Evolutionary conservation across 2,888 invertebrate species (phyloP).

Genomic region (Zaprionus bogoriensis): DNA sequence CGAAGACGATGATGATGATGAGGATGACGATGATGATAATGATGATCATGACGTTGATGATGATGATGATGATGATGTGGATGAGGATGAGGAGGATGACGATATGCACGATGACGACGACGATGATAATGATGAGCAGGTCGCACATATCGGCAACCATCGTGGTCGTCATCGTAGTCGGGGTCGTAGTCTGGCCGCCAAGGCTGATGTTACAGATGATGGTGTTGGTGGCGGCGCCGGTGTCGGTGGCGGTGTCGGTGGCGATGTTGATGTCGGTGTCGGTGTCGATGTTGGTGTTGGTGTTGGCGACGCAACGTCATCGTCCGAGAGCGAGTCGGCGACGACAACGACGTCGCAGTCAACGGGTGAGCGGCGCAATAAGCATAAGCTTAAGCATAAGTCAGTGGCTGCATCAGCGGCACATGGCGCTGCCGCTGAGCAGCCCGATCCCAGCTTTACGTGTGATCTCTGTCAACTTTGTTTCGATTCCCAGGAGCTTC

Average conservation of each 20-base stretch:
- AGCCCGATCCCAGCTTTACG: slow-evolving; percentile 73
- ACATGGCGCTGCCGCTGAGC: slow-evolving; percentile 52
- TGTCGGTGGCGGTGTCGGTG: slow-evolving; percentile 44
- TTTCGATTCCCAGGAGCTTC: slow-evolving; percentile 81
- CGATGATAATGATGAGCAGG: slow-evolving; percentile 45
- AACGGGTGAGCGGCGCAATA: slow-evolving; percentile 68
- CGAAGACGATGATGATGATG: slow-evolving; percentile 41
- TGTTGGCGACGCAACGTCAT: slow-evolving; percentile 43
- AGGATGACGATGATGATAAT: slow-evolving; percentile 43
- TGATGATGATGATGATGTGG: slow-evolving; percentile 42
- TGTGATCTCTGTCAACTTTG: slow-evolving; percentile 83
- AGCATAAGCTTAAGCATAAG: slow-evolving; percentile 15
- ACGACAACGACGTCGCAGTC: slow-evolving; percentile 59
- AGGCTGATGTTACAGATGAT: too few species aligned
- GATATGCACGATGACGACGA: slow-evolving; percentile 36
- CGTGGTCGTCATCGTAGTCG: slow-evolving; percentile 37
- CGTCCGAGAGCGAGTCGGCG: slow-evolving; percentile 58
- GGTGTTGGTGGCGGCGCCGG: slow-evolving; percentile 37
- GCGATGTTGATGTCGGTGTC: slow-evolving; percentile 33
- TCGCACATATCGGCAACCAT: slow-evolving; percentile 1
- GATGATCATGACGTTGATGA: slow-evolving; percentile 42
- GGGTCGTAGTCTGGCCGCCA: too few species aligned
- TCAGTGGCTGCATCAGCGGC: slow-evolving; percentile 40
- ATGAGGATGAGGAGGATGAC: slow-evolving; percentile 41
- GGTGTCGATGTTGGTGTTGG: slow-evolving; percentile 42